Evolutionary conservation across 2,888 invertebrate genomes (phyloP), one percentile per base, ranked within the genome.

Genomic region (Yponomeuta malinellus): DNA sequence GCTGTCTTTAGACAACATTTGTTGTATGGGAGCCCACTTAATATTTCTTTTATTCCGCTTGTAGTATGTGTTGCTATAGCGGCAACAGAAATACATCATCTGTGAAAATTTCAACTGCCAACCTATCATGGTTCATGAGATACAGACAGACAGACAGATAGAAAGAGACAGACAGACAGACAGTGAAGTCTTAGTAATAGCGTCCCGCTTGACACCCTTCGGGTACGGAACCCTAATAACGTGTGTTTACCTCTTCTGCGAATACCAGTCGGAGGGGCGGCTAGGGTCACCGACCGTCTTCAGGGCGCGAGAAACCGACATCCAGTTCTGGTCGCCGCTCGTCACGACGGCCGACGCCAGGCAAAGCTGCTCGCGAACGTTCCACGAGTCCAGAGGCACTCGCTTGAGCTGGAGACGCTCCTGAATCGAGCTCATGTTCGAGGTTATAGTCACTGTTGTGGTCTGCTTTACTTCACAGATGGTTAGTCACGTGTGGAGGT

Each of bases 261-360:
- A 97, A 82, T 97, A 98, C 97, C 97, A 98, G 81, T 96, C 98
- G 0, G 93, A 88, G 0, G 96, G 96, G 72, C 97, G 91, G 76
- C 95, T 95, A 67, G 95, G 92, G 76, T 97, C 97, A 15, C 95
- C 95, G 75, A 96, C 95, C 15, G 96, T 94, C 89, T 96, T 96
- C 10, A 98, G 85, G 0, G 96, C 94, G 63, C 97, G 91, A 69
- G 97, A 97, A 1, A 97, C 97, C 0, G 97, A 95, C 93, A 97
- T 95, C 98, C 98, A 97, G 86, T 98, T 97, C 83, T 97, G 97
- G 83, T 98, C 97, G 0, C 97, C 97, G 79, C 96, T 96, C 79
- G 96, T 93, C 64, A 95, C 90, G 10, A 98, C 96, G 1, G 97
- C 96, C 0, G 97, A 97, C 0, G 97, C 97, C 67, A 98, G 86